Conservation (phyloP, 2,888 invertebrate species). For the Lasioglossum marginatum region DNA sequence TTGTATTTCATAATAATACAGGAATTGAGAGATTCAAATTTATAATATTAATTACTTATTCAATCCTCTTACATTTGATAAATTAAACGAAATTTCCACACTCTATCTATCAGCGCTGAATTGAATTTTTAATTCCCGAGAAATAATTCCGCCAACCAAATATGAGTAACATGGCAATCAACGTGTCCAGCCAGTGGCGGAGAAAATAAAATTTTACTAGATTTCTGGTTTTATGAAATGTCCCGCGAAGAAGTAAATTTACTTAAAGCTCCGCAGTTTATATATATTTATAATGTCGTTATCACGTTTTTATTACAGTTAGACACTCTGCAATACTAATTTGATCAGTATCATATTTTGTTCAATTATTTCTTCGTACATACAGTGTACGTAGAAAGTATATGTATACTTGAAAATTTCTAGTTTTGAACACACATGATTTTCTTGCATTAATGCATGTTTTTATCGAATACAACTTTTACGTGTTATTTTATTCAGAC, state of each 20-base stretch:
- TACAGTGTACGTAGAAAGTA: no score
- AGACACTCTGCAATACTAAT: not conserved
- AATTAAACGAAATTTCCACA: not conserved
- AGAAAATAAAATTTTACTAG: not conserved
- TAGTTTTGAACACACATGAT: not conserved
- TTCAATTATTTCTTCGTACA: not conserved
- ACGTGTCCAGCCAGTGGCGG: not conserved
- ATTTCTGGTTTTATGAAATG: not conserved
- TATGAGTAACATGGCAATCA: not conserved
- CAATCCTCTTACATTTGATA: not conserved
- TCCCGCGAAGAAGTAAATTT: not conserved
- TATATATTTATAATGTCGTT: not conserved
- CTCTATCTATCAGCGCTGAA: not conserved
- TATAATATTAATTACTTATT: not conserved
- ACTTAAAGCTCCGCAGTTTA: not conserved
- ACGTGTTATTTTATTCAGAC: not conserved
- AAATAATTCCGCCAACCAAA: not conserved
- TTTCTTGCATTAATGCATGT: not conserved
- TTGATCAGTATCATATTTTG: not conserved
- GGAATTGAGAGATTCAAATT: not conserved
- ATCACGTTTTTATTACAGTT: not conserved
- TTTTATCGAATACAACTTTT: not conserved
- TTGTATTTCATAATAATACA: no score
- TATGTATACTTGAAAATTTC: not conserved
- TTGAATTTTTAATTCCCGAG: not conserved